phyloP scores from a whole-genome alignment of 2,113 vertebrate genomes.

The Psilopogon haemacephalus region DNA sequence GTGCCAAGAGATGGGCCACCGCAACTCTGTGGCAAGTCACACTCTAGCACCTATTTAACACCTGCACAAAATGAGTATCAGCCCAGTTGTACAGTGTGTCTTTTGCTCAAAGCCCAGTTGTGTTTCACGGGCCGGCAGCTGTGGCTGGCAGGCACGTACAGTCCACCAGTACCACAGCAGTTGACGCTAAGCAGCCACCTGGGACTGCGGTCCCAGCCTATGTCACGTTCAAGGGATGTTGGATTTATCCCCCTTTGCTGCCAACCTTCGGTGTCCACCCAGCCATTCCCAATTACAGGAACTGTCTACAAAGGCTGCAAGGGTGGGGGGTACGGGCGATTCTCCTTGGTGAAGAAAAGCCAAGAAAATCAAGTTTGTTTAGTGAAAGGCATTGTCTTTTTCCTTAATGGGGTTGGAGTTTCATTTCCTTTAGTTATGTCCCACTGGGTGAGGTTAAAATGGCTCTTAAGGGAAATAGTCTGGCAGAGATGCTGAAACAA shows the following conservation, averaged over 20 bases:
- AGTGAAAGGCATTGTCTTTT: constrained; percentile 71
- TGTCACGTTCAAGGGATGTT: constrained; percentile 60
- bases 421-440: constrained; percentile 72
- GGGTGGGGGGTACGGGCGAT: constrained; percentile 50
- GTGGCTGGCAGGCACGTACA: constrained; percentile 58
- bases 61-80: neutral
- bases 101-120: neutral
- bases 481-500: constrained; percentile 71
- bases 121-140: neutral
- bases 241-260: constrained; percentile 49
- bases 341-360: constrained; percentile 57
- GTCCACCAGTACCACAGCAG: constrained; percentile 20
- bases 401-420: constrained; percentile 65
- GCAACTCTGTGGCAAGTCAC: neutral
- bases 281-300: constrained; percentile 68
- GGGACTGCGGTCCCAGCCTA: constrained; percentile 43
- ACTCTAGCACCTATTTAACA: neutral
- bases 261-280: constrained; percentile 59
- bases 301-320: constrained; percentile 61
- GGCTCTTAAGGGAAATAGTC: constrained; percentile 67
- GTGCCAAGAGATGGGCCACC: neutral
- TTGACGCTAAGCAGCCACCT: constrained; percentile 16
- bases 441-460: constrained; percentile 71
- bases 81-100: neutral
- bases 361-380: constrained; percentile 70